Percentiles rank a stretch among this genome's conserved stretches.
These are phyloP conservation scores for Drosophila subquinaria DNA, from an alignment of 2,888 invertebrate genomes.

Conservation along the genomic window DNA sequence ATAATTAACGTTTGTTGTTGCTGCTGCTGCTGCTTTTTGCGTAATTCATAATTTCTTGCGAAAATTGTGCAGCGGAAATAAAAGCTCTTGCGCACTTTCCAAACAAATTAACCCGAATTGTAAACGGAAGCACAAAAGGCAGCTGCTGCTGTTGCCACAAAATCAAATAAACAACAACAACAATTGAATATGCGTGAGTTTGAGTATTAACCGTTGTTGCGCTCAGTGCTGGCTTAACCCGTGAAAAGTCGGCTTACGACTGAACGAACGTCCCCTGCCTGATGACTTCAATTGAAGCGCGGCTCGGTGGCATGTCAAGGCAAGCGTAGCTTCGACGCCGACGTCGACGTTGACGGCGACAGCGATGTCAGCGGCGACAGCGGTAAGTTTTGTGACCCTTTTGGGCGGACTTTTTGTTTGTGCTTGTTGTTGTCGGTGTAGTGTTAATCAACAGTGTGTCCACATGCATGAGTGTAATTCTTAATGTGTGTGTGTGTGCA, in stretches of 20 bases:
- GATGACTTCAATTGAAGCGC: conserved; percentile 72
- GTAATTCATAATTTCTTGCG: conserved; percentile 61
- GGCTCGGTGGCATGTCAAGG: conserved; percentile 56
- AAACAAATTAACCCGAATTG: conserved; percentile 78
- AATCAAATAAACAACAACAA: conserved; percentile 5
- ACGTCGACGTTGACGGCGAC: conserved; percentile 5
- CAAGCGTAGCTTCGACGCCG: conserved; percentile 31
- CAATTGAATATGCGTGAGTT: conserved; percentile 52
- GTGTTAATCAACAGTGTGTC: conserved; percentile 48
- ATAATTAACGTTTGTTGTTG: conserved; percentile 37
- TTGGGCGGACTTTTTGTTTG: conserved; percentile 35
- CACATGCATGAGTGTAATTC: neutral
- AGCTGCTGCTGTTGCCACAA: conserved; percentile 18
- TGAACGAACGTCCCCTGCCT: conserved; percentile 56
- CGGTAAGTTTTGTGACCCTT: conserved; percentile 61
- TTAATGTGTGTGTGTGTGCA: conserved; percentile 8
- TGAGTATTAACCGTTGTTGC: conserved; percentile 21
- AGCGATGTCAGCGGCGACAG: conserved; percentile 1
- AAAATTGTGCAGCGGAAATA: conserved; percentile 69
- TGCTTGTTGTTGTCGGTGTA: conserved; percentile 27
- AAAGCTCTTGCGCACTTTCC: conserved; percentile 63
- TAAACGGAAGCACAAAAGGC: conserved; percentile 63
- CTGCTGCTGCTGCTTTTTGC: conserved; percentile 43
- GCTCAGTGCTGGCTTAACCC: conserved; percentile 56
- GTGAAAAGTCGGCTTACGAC: conserved; percentile 75